Percentiles rank a stretch among this genome's conserved stretches.
Evolutionary conservation across 2,113 vertebrate genomes (phyloP).

Genomic region (Ivindomyrus marchei): DNA sequence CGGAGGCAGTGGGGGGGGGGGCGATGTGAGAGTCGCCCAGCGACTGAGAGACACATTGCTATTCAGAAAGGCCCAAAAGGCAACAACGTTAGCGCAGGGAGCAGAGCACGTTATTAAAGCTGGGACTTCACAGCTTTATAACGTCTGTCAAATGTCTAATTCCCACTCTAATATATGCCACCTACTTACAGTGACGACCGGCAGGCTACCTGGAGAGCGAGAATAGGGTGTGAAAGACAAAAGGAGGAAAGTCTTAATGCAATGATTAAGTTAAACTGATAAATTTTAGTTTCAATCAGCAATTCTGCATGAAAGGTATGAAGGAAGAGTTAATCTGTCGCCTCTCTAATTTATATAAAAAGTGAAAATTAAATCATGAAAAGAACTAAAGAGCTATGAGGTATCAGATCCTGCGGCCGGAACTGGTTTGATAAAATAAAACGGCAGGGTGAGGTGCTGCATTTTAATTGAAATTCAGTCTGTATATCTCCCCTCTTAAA

Average conservation of each 20-base stretch:
- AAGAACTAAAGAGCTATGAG: conserved; percentile 33
- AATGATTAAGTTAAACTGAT: conserved; percentile 58
- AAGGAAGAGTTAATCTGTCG: conserved; percentile 59
- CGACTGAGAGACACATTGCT: conserved; percentile 34
- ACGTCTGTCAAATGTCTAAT: conserved; percentile 45
- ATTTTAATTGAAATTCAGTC: conserved; percentile 67
- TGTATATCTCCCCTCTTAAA: conserved; percentile 60
- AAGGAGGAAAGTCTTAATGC: conserved; percentile 46
- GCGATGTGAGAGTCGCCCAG: conserved; percentile 39
- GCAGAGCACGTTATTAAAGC: conserved; percentile 44
- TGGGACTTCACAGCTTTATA: conserved; percentile 48
- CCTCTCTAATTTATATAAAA: conserved; percentile 42
- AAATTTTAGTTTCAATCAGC: conserved; percentile 64
- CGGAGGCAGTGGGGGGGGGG: neutral
- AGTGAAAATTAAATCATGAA: conserved; percentile 61
- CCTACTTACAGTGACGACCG: conserved; percentile 56
- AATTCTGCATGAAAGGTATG: conserved; percentile 59
- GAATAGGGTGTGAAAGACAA: conserved; percentile 48
- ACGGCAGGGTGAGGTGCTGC: conserved; percentile 55
- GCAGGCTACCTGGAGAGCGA: conserved; percentile 54
- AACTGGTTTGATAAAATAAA: conserved; percentile 60
- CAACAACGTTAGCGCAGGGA: conserved; percentile 52
- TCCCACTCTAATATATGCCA: conserved; percentile 34
- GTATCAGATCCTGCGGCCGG: conserved; percentile 51
- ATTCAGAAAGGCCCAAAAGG: conserved; percentile 51